Evolutionary conservation across 2,888 invertebrate species (phyloP).

Genomic region (Phorcus lineatus): DNA sequence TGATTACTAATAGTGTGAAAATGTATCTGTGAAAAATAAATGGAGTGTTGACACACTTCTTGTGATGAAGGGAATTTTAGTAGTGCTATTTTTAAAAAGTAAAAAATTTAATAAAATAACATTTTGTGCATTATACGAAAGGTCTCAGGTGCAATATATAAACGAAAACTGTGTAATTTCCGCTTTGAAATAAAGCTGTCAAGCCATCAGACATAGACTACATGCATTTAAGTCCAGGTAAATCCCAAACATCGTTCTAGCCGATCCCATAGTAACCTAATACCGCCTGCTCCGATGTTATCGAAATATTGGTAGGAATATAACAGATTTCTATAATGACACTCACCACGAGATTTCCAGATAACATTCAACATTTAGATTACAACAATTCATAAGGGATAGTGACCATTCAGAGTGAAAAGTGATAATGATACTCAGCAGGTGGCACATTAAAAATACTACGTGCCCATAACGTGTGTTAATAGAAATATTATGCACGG

Average conservation of each 20-base stretch:
- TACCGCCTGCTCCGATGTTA: neutral
- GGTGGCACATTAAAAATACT: neutral
- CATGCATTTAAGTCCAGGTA: neutral
- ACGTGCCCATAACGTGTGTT: neutral
- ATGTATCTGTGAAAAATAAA: too few relatives aligned
- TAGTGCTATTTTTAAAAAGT: too few relatives aligned
- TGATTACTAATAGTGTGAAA: too few relatives aligned
- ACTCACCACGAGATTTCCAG: neutral
- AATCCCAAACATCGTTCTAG: too few relatives aligned
- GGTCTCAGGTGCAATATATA: too few relatives aligned
- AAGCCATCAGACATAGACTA: neutral
- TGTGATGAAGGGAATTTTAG: too few relatives aligned
- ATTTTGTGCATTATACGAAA: too few relatives aligned
- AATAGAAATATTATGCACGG: neutral
- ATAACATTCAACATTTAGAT: conserved; percentile 3
- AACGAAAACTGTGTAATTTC: neutral
- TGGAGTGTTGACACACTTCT: too few relatives aligned
- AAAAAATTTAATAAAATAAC: too few relatives aligned
- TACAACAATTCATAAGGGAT: neutral
- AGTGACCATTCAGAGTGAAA: neutral
- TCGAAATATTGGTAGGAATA: conserved; percentile 3
- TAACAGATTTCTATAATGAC: conserved; percentile 17
- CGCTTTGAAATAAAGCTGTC: neutral
- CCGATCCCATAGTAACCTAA: neutral
- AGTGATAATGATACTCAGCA: neutral